These are phyloP conservation scores for Acromyrmex charruanus DNA, from an alignment of 1,140 invertebrate genomes.

Conservation along the genomic window DNA sequence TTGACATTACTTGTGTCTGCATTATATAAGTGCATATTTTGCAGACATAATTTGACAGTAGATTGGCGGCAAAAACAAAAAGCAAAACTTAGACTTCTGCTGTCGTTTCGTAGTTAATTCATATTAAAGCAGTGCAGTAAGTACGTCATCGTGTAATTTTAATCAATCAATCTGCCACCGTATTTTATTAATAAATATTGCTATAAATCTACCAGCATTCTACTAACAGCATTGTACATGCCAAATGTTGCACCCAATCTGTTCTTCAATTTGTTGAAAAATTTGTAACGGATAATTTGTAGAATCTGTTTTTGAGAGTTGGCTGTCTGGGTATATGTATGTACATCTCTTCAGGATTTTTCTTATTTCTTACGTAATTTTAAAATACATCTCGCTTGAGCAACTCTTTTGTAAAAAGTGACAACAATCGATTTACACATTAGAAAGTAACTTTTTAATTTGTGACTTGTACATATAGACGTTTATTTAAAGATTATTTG, in stretches of 20 bases:
- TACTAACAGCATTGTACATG: background rate
- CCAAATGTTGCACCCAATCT: too few species aligned
- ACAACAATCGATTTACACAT: conserved; percentile 17
- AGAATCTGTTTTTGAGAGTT: background rate
- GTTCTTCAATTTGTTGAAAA: background rate
- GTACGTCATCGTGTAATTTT: background rate
- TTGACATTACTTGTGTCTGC: background rate
- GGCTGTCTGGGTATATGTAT: background rate
- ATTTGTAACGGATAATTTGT: background rate
- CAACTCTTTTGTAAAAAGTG: conserved; percentile 62
- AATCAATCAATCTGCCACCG: background rate
- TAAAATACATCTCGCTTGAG: conserved; percentile 15
- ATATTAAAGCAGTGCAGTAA: background rate
- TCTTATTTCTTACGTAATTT: conserved; percentile 60
- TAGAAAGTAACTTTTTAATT: conserved; percentile 39
- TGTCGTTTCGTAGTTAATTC: background rate
- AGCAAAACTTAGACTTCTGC: background rate
- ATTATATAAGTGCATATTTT: background rate
- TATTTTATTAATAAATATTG: background rate
- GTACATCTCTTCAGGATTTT: conserved; percentile 39
- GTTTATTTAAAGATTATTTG: conserved; percentile 76
- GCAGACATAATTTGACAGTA: background rate
- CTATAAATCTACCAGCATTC: background rate
- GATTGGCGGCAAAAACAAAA: background rate
- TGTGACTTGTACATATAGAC: conserved; percentile 75